A percentile compares a stretch with the other conserved stretches of the same genome.
Evolutionary conservation across 2,113 vertebrate genomes (phyloP).

Genomic region (Menidia beryllina): DNA sequence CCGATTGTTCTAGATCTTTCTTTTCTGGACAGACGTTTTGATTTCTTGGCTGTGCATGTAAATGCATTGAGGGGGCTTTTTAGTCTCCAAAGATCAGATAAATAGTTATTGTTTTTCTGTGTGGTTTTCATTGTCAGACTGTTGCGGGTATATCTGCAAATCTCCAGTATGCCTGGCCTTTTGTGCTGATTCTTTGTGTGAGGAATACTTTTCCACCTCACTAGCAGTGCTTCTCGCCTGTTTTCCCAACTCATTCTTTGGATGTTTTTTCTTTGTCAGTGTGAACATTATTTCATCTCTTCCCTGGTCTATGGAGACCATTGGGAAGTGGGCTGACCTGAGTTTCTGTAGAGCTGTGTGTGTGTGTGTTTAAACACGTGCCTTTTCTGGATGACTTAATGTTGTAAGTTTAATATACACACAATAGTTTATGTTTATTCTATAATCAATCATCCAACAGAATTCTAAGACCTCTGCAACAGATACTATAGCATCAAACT

Average conservation of each 20-base stretch:
- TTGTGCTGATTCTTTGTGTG: slow-evolving; percentile 54
- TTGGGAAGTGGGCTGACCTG: slow-evolving; percentile 43
- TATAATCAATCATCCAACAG: neutral
- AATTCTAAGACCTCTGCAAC: no score
- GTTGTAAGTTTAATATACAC: no score
- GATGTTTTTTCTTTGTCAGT: slow-evolving; percentile 68
- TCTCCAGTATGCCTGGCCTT: slow-evolving; percentile 50
- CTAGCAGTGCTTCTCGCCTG: slow-evolving; percentile 45
- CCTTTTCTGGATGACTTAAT: neutral
- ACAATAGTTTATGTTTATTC: no score
- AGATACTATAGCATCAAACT: no score
- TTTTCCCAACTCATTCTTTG: slow-evolving; percentile 74
- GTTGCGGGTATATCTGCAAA: slow-evolving; percentile 55
- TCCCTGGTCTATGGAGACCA: slow-evolving; percentile 39
- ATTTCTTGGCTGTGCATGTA: slow-evolving; percentile 60
- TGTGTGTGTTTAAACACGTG: slow-evolving; percentile 6
- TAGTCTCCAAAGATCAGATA: slow-evolving; percentile 50
- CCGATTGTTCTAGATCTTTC: slow-evolving; percentile 53
- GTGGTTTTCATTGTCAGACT: slow-evolving; percentile 37
- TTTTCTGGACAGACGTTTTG: slow-evolving; percentile 34
- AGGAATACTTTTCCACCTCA: slow-evolving; percentile 69
- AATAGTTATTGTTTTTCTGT: slow-evolving; percentile 59
- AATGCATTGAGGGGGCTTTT: slow-evolving; percentile 27
- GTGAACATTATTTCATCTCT: slow-evolving; percentile 69
- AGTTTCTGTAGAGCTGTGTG: slow-evolving; percentile 19